Percentiles rank a stretch among this genome's conserved stretches.
These are phyloP conservation scores for Drosophila subpulchrella DNA, from an alignment of 1,140 invertebrate species.

Conservation along the genomic window DNA sequence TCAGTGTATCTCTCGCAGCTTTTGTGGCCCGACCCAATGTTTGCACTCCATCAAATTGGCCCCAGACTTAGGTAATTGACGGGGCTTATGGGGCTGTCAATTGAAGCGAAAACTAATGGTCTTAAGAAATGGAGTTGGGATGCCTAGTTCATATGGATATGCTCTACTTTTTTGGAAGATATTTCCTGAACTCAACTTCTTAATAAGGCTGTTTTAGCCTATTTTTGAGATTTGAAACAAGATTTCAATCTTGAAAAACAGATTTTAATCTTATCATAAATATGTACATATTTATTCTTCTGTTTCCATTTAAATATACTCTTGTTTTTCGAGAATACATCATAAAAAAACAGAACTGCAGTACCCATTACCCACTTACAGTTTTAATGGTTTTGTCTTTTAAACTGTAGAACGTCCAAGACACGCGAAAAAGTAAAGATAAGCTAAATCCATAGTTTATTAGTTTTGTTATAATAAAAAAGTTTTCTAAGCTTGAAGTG, in stretches of 20 bases:
- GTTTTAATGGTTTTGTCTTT: too few relatives aligned
- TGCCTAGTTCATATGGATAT: neutral
- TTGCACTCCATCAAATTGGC: conserved; percentile 35
- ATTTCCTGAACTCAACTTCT: neutral
- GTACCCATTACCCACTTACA: too few relatives aligned
- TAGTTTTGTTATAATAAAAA: too few relatives aligned
- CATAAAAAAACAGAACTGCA: too few relatives aligned
- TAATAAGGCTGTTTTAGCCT: neutral
- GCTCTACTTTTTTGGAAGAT: neutral
- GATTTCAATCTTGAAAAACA: neutral
- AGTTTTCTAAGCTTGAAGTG: neutral
- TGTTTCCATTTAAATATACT: too few relatives aligned
- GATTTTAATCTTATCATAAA: neutral
- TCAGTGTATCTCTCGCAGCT: conserved; percentile 16
- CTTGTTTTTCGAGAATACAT: too few relatives aligned
- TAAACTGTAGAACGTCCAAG: too few relatives aligned
- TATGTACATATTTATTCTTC: neutral
- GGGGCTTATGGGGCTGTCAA: neutral
- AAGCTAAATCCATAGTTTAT: too few relatives aligned
- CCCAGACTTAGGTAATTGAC: conserved; percentile 36
- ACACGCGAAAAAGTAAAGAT: too few relatives aligned
- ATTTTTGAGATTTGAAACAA: too few relatives aligned
- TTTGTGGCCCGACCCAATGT: conserved; percentile 46
- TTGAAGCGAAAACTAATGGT: conserved; percentile 18
- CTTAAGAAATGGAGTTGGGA: conserved; percentile 1